These are phyloP conservation scores for Myopa tessellatipennis DNA, from an alignment of 2,888 invertebrate genomes.

Conservation along the genomic window DNA sequence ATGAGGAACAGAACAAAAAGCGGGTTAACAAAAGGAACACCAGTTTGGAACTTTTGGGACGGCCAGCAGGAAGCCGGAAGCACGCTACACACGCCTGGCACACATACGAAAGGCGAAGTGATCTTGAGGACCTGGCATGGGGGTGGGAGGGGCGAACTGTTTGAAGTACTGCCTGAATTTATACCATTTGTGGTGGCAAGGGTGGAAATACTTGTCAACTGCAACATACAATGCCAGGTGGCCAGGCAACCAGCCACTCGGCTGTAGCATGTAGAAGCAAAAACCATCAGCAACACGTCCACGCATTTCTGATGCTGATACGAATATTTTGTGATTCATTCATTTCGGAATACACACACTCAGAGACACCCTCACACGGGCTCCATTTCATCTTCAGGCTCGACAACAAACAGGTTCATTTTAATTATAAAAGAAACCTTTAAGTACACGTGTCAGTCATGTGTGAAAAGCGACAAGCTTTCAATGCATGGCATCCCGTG, in stretches of 20 bases:
- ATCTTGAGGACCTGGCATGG: no score
- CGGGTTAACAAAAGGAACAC: neutral
- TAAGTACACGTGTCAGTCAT: constrained; percentile 16
- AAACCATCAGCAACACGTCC: neutral
- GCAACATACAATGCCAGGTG: neutral
- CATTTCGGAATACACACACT: neutral
- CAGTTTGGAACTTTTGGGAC: neutral
- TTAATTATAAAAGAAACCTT: constrained; percentile 38
- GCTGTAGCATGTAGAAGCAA: neutral
- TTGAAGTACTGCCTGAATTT: no score
- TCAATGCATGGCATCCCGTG: no score
- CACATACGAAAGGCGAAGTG: constrained; percentile 32
- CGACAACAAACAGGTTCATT: constrained; percentile 25
- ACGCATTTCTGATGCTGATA: neutral
- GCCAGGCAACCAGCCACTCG: no score
- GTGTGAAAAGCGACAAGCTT: neutral
- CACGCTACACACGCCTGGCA: constrained; percentile 42
- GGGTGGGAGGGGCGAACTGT: no score
- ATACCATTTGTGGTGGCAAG: neutral
- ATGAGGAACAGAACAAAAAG: constrained; percentile 4
- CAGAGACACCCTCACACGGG: constrained; percentile 45
- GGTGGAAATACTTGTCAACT: constrained; percentile 14
- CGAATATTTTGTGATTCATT: neutral
- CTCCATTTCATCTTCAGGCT: constrained; percentile 38
- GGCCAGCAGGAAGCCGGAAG: constrained; percentile 3